phyloP scores from a whole-genome alignment of 1,140 invertebrate species.

The Augochlora pura region DNA sequence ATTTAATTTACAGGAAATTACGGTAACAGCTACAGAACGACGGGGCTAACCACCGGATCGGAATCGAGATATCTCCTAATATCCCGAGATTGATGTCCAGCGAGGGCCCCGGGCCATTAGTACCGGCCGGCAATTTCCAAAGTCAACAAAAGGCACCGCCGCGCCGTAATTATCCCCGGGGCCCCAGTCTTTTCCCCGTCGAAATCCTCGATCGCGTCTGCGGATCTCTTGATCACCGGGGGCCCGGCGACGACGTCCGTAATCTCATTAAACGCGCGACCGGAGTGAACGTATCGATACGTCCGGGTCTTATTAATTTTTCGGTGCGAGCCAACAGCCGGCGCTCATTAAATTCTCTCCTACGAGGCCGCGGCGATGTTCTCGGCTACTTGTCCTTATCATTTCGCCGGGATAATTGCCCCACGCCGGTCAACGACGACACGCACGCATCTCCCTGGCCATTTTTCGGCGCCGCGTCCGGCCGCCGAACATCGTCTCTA shows the following conservation, averaged over 20 bases:
- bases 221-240: not conserved
- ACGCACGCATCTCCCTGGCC: not conserved
- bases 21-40: not conserved
- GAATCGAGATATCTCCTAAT: not conserved
- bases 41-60: not conserved
- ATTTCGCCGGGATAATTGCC: slow-evolving; percentile 20
- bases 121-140: not conserved
- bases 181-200: not conserved
- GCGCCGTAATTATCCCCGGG: slow-evolving; percentile 13
- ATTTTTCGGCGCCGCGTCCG: no score
- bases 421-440: not conserved
- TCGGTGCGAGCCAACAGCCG: not conserved
- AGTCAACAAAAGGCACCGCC: slow-evolving; percentile 18
- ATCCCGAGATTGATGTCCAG: not conserved
- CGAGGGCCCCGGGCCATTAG: not conserved
- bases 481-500: no score
- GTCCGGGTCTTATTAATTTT: slow-evolving; percentile 12
- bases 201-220: slow-evolving; percentile 1
- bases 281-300: slow-evolving; percentile 16
- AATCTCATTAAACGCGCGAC: slow-evolving; percentile 15
- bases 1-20: not conserved
- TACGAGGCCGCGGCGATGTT: slow-evolving; percentile 11
- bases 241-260: not conserved
- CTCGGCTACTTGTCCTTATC: slow-evolving; percentile 24
- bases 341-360: slow-evolving; percentile 18